Evolutionary conservation across 2,888 invertebrate species (phyloP).

Genomic region (Drosophila meridiana): DNA sequence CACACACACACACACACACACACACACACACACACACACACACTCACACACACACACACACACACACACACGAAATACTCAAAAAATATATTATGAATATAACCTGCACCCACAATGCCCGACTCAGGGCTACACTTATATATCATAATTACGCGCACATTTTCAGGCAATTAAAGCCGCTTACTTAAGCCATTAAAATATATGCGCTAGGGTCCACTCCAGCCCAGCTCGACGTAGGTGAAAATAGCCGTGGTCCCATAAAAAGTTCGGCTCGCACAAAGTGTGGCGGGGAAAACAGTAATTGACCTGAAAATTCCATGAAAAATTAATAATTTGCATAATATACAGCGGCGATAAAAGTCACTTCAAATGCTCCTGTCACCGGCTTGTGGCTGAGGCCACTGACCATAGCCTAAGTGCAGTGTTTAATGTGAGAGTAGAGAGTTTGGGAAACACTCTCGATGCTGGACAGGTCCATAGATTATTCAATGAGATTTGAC

Average conservation of each 20-base stretch:
- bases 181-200: slow-evolving; percentile 46
- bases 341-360: slow-evolving; percentile 19
- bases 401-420: slow-evolving; percentile 15
- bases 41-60: too few relatives aligned
- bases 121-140: slow-evolving; percentile 10
- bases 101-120: slow-evolving; percentile 35
- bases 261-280: slow-evolving; percentile 26
- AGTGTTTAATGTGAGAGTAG: not conserved
- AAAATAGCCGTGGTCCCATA: slow-evolving; percentile 28
- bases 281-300: slow-evolving; percentile 56
- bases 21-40: too few relatives aligned
- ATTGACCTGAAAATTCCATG: slow-evolving; percentile 81
- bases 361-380: slow-evolving; percentile 29
- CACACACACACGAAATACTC: too few relatives aligned
- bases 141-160: slow-evolving; percentile 72
- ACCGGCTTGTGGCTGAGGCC: slow-evolving; percentile 15
- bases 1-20: too few relatives aligned
- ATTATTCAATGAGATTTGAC: not conserved
- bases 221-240: slow-evolving; percentile 11
- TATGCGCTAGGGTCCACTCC: not conserved
- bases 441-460: slow-evolving; percentile 6
- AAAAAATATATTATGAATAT: slow-evolving; percentile 39
- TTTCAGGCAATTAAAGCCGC: slow-evolving; percentile 66
- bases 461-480: not conserved
- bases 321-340: slow-evolving; percentile 83